A percentile compares a stretch with the other conserved stretches of the same genome.
These are phyloP conservation scores for Micropoecilia bifurca DNA, from an alignment of 2,797 vertebrate genomes.

Conservation along the genomic window DNA sequence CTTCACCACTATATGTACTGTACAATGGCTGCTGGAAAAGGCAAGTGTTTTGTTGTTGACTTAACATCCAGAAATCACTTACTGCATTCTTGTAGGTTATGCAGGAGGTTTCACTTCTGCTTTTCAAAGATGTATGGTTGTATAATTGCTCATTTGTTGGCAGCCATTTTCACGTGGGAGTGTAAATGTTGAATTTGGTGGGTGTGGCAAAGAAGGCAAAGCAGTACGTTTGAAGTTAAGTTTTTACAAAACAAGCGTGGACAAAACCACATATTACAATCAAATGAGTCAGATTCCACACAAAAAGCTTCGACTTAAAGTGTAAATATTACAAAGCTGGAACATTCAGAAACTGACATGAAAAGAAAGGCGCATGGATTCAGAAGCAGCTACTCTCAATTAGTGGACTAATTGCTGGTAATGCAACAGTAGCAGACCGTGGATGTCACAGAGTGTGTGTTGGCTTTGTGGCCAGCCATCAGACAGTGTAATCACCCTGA, in stretches of 20 bases:
- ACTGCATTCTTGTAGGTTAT: no score
- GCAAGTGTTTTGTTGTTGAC: no score
- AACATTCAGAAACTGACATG: background rate
- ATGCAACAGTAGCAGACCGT: constrained; percentile 37
- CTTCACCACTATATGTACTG: no score
- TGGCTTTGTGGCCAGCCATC: constrained; percentile 71
- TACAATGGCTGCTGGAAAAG: no score
- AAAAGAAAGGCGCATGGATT: background rate
- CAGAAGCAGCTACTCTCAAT: constrained; percentile 6
- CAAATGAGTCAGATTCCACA: background rate
- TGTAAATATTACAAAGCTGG: background rate
- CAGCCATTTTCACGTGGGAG: no score
- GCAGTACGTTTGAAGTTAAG: background rate
- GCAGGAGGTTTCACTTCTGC: no score
- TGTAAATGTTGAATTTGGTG: no score
- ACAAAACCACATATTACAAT: background rate
- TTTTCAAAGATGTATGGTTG: no score
- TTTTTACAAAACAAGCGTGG: background rate
- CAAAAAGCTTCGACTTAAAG: background rate
- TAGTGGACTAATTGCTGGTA: constrained; percentile 47
- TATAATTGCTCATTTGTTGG: no score
- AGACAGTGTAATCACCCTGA: constrained; percentile 72
- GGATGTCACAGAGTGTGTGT: constrained; percentile 51
- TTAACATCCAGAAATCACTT: no score
- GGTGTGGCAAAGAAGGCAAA: background rate